Evolutionary conservation across 2,888 invertebrate genomes (phyloP).

Genomic region (Plagodis dolabraria): DNA sequence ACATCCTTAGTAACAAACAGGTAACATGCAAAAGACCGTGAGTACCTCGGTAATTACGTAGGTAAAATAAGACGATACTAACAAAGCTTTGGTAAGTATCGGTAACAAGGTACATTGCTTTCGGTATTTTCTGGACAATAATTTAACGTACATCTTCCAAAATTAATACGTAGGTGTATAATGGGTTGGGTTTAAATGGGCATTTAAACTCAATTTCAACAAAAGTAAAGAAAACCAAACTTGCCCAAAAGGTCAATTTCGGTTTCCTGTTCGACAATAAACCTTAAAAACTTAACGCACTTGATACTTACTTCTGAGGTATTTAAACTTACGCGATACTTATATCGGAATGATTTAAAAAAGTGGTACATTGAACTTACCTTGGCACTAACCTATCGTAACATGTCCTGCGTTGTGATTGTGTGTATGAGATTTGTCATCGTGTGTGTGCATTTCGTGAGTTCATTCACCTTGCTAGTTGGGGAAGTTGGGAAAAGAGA

Average conservation of each 20-base stretch:
- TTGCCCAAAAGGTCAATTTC: conserved; percentile 21
- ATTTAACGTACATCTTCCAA: not conserved
- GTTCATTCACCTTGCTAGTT: conserved; percentile 82
- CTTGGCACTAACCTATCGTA: conserved; percentile 72
- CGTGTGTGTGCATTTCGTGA: conserved; percentile 79
- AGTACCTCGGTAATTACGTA: too few species aligned
- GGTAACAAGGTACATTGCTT: too few species aligned
- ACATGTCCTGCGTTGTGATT: conserved; percentile 60
- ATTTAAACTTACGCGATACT: conserved; percentile 17
- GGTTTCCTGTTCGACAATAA: conserved; percentile 19
- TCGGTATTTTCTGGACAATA: too few species aligned
- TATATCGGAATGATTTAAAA: conserved; percentile 38
- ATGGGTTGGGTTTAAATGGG: too few species aligned
- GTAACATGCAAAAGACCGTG: too few species aligned
- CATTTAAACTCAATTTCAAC: conserved; percentile 3
- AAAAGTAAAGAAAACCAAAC: conserved; percentile 7
- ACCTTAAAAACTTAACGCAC: conserved; percentile 25
- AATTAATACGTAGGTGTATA: conserved; percentile 1
- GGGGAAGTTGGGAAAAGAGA: conserved; percentile 76
- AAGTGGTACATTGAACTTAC: conserved; percentile 58
- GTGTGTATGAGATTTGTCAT: conserved; percentile 46
- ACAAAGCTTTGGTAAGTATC: too few species aligned
- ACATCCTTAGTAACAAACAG: too few species aligned
- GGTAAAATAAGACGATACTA: too few species aligned
- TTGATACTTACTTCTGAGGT: not conserved